These are phyloP conservation scores for Saimiri boliviensis DNA, from an alignment of 2,113 vertebrate genomes.

Conservation along the genomic window DNA sequence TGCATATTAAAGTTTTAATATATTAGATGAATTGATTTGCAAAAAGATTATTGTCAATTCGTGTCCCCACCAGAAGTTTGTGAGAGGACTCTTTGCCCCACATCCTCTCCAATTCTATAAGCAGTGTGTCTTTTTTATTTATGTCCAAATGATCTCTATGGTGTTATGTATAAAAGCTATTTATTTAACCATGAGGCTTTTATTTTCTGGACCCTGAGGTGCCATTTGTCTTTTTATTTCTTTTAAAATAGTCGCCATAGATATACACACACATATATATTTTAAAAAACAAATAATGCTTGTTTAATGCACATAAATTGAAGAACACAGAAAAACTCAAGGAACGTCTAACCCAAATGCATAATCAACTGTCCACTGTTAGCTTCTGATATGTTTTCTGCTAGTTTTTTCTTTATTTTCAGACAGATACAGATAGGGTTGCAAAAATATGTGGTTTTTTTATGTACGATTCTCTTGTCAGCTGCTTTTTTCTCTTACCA, in stretches of 20 bases:
- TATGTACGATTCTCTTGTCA: neutral
- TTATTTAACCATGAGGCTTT: neutral
- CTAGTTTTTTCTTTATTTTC: neutral
- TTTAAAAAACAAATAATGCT: neutral
- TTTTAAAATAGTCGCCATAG: neutral
- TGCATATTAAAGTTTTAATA: neutral
- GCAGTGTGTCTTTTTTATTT: neutral
- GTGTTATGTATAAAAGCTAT: neutral
- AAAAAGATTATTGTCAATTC: neutral
- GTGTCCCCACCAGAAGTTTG: no score
- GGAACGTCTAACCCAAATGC: neutral
- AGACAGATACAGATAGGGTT: neutral
- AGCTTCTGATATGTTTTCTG: neutral
- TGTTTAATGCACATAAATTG: neutral
- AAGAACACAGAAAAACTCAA: neutral
- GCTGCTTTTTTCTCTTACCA: neutral
- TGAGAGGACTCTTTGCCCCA: neutral
- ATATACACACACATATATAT: no score
- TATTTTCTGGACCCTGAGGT: neutral
- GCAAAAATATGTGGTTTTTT: neutral
- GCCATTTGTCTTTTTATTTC: neutral
- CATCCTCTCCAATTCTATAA: neutral
- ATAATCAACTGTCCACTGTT: neutral
- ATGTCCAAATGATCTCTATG: neutral
- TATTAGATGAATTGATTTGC: neutral